Base-by-base conservation (phyloP, 2,113 vertebrate genomes). In the Mastomys natalensis region DNA sequence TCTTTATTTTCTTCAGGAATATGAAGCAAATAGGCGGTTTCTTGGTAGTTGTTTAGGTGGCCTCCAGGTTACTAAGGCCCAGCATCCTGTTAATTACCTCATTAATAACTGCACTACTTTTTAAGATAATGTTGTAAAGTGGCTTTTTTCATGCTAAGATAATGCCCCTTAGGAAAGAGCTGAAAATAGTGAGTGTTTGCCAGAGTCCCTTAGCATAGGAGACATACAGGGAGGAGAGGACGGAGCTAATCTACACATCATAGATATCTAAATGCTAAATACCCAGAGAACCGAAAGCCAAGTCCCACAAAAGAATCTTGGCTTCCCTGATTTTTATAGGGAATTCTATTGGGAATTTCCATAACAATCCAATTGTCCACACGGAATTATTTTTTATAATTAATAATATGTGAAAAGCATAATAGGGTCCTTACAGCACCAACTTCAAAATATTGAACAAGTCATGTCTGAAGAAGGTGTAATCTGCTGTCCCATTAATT, bases 171-270 rank as follows among this genome's bases (percentile, higher is more conserved):
- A 51, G 48, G 66, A 89, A 97, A 89, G 60, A 82, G 29, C 64
- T 89, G 89, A 92, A 96, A 97, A 97, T 94, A 95, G 73, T 81
- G 43, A 94, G 51, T 84, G 51, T 95, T 95, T 92, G 80, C 64
- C 2, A 88, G 80, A 93, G 91, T 87, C 53, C n/a, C 73, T 92
- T 98, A 96, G 53, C 72, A 85, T 17, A 80, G n/a, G 53, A 70
- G 37, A 10, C 26, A 48, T 89, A 45, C 7, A 94, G 6, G 31
- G 72, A 92, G 31, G 87, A 77, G 31, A 26, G 51, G 58, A 90
- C 45, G 89, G 55, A 37, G 76, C 16, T 53, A 85, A 80, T 40
- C 55, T 51, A 91, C 48, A 91, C 51, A 96, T 85, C 34, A n/a
- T 15, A 87, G 88, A 93, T 90, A 97, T 88, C 68, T 96, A 94